These are phyloP conservation scores for Serinus canaria DNA, from an alignment of 2,113 vertebrate species.

Conservation along the genomic window DNA sequence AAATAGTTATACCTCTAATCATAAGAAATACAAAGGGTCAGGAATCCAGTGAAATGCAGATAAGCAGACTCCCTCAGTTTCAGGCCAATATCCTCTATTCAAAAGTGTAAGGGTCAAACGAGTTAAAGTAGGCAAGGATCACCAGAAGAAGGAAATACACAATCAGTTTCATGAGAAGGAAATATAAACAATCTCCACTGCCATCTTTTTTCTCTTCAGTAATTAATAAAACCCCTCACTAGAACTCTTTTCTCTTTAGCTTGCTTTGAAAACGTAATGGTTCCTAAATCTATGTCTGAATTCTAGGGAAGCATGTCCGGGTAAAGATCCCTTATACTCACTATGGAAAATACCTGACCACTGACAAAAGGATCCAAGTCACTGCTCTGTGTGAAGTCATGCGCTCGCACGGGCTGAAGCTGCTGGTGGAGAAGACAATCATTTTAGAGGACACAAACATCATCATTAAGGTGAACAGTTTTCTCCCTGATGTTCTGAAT, in stretches of 20 bases:
- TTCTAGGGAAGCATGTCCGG: constrained; percentile 77
- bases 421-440: constrained; percentile 79
- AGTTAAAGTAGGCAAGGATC: not conserved
- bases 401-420: constrained; percentile 53
- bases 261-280: not conserved
- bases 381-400: constrained; percentile 75
- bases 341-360: constrained; percentile 75
- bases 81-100: not conserved
- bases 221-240: not conserved
- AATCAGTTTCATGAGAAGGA: not conserved
- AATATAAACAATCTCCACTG: not conserved
- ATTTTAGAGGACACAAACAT: constrained; percentile 74
- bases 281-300: not conserved
- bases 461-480: constrained; percentile 70
- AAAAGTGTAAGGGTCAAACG: not conserved
- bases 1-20: not conserved
- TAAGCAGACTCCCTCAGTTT: not conserved
- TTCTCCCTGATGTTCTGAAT: not conserved
- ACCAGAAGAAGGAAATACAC: not conserved
- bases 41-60: not conserved
- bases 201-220: not conserved
- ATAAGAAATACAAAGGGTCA: not conserved
- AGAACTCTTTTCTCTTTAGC: not conserved
- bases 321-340: constrained; percentile 75
- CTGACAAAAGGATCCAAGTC: constrained; percentile 81